phyloP scores from a whole-genome alignment of 2,797 vertebrate genomes.

The Staurois parvus region DNA sequence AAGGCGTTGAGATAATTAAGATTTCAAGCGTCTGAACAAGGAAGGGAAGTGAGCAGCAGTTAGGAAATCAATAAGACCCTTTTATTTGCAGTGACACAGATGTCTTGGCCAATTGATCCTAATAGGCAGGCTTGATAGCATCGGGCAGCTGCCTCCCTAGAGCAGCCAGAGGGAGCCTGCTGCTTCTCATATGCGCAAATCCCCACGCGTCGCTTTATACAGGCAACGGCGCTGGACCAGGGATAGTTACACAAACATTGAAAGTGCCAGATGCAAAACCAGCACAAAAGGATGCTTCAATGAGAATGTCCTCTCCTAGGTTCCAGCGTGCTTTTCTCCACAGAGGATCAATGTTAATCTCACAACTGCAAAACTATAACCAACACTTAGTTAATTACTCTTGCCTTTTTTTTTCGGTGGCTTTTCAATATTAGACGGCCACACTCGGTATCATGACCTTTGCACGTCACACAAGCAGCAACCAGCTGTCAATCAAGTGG shows the following conservation, averaged over 20 bases:
- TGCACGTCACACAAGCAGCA: neutral
- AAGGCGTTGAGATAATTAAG: conserved; percentile 97
- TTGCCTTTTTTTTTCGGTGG: neutral
- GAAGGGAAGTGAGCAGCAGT: conserved; percentile 96
- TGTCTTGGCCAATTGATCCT: conserved; percentile 99
- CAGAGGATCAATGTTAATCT: neutral
- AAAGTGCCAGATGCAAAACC: conserved; percentile 9
- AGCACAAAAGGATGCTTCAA: neutral
- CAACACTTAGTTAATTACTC: neutral
- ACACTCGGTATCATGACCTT: too few species aligned
- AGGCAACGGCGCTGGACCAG: conserved; percentile 10
- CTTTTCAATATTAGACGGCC: neutral
- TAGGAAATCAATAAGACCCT: conserved; percentile 98
- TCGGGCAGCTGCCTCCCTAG: conserved; percentile 85
- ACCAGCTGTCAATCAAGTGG: neutral
- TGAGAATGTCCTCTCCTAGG: neutral
- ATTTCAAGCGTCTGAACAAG: conserved; percentile 90
- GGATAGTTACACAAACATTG: conserved; percentile 81
- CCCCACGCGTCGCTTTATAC: conserved; percentile 64
- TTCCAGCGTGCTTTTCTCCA: neutral
- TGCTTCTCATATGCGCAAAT: conserved; percentile 64
- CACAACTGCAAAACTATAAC: neutral
- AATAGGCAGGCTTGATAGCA: conserved; percentile 93
- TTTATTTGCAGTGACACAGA: conserved; percentile 98
- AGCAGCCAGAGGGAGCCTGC: conserved; percentile 65